Conservation (phyloP, 2,113 vertebrate genomes). For the Strix aluco region DNA sequence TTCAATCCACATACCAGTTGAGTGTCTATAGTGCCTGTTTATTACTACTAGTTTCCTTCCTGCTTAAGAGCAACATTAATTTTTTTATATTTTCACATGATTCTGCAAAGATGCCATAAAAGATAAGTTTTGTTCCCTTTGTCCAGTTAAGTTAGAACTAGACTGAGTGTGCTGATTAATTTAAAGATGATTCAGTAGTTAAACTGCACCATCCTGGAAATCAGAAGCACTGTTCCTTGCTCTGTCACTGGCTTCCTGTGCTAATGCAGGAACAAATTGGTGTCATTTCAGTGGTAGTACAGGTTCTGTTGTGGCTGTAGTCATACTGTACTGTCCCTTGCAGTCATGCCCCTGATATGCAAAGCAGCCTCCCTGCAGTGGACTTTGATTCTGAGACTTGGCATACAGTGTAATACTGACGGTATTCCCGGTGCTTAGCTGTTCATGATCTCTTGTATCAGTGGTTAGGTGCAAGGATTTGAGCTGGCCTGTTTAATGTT, state of each 20-base stretch:
- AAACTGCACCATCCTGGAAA: background rate
- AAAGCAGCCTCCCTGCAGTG: background rate
- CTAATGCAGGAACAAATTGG: background rate
- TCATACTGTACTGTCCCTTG: background rate
- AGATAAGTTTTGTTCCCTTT: background rate
- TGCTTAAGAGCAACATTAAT: background rate
- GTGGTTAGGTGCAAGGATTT: background rate
- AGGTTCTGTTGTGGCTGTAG: background rate
- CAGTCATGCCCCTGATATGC: background rate
- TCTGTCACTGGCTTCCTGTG: background rate
- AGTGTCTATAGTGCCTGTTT: background rate
- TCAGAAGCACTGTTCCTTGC: background rate
- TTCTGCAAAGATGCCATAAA: background rate
- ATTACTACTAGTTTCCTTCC: background rate
- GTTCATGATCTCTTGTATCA: background rate
- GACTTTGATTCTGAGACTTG: background rate
- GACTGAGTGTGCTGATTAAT: background rate
- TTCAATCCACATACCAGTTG: background rate
- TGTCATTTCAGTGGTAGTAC: background rate
- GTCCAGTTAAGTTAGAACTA: background rate
- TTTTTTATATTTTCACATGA: background rate
- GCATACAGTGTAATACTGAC: background rate
- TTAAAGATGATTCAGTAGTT: background rate
- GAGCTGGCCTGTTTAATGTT: background rate
- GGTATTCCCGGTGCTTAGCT: background rate